These are phyloP conservation scores for Drosophila lacteicornis DNA, from an alignment of 1,140 invertebrate species.

Conservation along the genomic window DNA sequence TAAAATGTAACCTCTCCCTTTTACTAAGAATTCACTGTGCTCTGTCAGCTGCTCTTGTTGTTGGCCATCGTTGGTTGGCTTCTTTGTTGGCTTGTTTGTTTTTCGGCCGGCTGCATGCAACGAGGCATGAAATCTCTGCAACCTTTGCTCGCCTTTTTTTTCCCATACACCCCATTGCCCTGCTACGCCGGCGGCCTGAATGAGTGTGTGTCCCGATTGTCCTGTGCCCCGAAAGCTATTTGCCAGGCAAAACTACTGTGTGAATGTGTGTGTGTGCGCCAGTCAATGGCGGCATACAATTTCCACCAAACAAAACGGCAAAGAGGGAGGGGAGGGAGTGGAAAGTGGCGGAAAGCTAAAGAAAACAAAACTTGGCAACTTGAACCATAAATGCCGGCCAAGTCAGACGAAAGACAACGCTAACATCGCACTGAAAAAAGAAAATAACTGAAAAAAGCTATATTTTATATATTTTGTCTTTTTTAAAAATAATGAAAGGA, in stretches of 20 bases:
- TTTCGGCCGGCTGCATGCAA: constrained; percentile 58
- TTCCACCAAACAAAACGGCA: constrained; percentile 59
- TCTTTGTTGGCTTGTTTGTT: constrained; percentile 46
- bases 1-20: not conserved
- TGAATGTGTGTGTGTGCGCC: constrained; percentile 27
- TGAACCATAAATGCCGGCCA: constrained; percentile 65
- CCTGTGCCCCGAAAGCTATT: constrained; percentile 70
- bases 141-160: constrained; percentile 55
- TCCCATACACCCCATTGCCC: constrained; percentile 23
- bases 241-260: constrained; percentile 52
- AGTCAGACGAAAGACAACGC: constrained; percentile 47
- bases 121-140: constrained; percentile 77
- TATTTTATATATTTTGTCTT: not conserved
- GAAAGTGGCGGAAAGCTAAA: constrained; percentile 27
- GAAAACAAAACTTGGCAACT: constrained; percentile 69
- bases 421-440: constrained; percentile 13
- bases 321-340: not conserved
- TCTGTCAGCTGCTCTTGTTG: constrained; percentile 9
- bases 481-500: not conserved
- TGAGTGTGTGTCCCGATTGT: constrained; percentile 63
- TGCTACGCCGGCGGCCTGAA: constrained; percentile 41
- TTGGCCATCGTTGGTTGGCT: constrained; percentile 27
- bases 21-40: constrained; percentile 12
- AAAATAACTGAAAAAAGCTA: not conserved
- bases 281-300: constrained; percentile 76